Conservation (phyloP, 2,797 vertebrate genomes). For the Coregonus suidteri region DNA sequence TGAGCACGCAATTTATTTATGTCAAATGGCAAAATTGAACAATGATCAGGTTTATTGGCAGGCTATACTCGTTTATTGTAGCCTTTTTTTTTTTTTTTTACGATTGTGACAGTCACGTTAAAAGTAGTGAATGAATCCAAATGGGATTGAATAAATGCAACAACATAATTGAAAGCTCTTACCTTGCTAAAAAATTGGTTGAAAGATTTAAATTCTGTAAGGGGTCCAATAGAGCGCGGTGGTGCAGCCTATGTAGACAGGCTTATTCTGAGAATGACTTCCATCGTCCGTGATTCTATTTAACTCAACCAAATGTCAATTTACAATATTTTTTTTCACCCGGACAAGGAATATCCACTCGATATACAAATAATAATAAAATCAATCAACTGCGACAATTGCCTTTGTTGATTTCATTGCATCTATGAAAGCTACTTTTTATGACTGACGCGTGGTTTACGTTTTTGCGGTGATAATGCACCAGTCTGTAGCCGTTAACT, state of each 20-base stretch:
- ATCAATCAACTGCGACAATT: slow-evolving; percentile 30
- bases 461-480: slow-evolving; percentile 29
- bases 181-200: slow-evolving; percentile 41
- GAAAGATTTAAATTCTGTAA: slow-evolving; percentile 24
- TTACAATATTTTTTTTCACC: slow-evolving; percentile 40
- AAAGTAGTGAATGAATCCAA: background rate
- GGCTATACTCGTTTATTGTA: background rate
- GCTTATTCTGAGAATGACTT: slow-evolving; percentile 48
- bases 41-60: background rate
- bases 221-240: slow-evolving; percentile 15
- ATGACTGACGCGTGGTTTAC: slow-evolving; percentile 24
- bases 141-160: background rate
- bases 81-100: background rate
- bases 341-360: slow-evolving; percentile 36
- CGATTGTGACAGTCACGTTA: background rate
- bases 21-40: background rate
- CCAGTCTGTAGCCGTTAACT: slow-evolving; percentile 50
- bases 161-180: slow-evolving; percentile 28
- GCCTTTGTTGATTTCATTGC: slow-evolving; percentile 27
- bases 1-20: background rate
- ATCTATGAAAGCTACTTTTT: slow-evolving; percentile 20
- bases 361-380: slow-evolving; percentile 45
- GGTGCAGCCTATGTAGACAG: slow-evolving; percentile 8
- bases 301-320: slow-evolving; percentile 51
- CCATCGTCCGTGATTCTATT: slow-evolving; percentile 55